A percentile compares a stretch with the other conserved stretches of the same genome.
phyloP scores from a whole-genome alignment of 2,888 invertebrate species.

The Ethmia dodecea region DNA sequence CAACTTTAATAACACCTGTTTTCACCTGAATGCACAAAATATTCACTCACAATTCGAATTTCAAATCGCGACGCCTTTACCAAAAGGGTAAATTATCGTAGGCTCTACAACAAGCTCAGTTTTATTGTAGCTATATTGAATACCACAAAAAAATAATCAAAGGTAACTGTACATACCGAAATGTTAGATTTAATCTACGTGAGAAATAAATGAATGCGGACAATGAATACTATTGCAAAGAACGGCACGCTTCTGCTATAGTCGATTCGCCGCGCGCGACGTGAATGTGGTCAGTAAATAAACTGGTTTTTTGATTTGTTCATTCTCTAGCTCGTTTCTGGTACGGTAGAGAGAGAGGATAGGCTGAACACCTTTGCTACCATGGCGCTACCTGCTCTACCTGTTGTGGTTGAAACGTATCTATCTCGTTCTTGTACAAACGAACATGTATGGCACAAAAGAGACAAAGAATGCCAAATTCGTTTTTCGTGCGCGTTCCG shows the following conservation, averaged over 20 bases:
- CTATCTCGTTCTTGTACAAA: too few species aligned
- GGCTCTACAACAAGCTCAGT: neutral
- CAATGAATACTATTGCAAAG: slow-evolving; percentile 24
- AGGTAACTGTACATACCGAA: slow-evolving; percentile 20
- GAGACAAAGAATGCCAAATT: too few species aligned
- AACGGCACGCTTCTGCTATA: slow-evolving; percentile 21
- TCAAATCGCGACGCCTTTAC: slow-evolving; percentile 54
- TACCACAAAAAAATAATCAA: slow-evolving; percentile 6
- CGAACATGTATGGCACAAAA: too few species aligned
- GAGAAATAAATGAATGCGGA: slow-evolving; percentile 37
- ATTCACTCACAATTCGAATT: slow-evolving; percentile 51
- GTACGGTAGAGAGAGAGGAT: too few species aligned
- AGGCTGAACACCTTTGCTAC: too few species aligned
- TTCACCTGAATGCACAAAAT: slow-evolving; percentile 55
- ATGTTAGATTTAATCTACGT: slow-evolving; percentile 26
- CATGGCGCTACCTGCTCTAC: too few species aligned
- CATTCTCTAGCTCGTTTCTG: too few species aligned
- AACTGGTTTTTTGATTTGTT: slow-evolving; percentile 74
- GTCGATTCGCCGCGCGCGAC: slow-evolving; percentile 34
- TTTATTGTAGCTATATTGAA: slow-evolving; percentile 4
- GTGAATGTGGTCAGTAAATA: slow-evolving; percentile 58
- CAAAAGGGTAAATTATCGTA: slow-evolving; percentile 5
- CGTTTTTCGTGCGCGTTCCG: too few species aligned
- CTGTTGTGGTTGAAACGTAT: too few species aligned
- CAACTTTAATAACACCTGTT: slow-evolving; percentile 39